Base-by-base conservation (phyloP, 2,888 invertebrate species). In the Scelioninae gen. 1 region DNA sequence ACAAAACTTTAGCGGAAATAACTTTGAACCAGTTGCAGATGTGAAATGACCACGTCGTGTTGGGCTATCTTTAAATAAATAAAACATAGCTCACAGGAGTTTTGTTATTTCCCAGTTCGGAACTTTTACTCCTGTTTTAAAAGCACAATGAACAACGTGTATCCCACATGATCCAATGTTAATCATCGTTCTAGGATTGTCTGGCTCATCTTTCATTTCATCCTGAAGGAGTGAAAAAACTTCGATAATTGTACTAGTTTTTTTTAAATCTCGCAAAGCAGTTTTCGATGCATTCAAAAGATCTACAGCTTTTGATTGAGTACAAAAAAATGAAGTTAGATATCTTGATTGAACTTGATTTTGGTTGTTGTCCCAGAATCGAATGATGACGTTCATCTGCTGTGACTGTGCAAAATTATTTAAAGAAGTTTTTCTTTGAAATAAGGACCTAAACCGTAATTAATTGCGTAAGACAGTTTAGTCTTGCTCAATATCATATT, bases 371-470 rank as follows among this genome's bases (percentile, higher is more conserved):
- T 87, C 79, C 87, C 86, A 89, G 62, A 82, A 88, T 40, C 87
- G 72, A 7, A 89, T 76, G 5, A 81, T 13, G 6, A 88, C 47
- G 53, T 89, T 88, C 87, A 89, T 89, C 82, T 88, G 87, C 45
- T 75, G 62, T n/a, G 47, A 58, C 51, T 86, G 84, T 10, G 82
- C 55, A 31, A 84, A 75, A 53, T 86, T 86, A 53, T 87, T 88
- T 7, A 88, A 69, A 62, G 9, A n/a, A 85, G 72, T 29, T 82
- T 47, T 13, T 43, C 13, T 13, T 79, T n/a, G 58, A 87, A 84
- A 63, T 80, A 75, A 10, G 68, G 79, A 23, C 71, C 83, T 43
- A 85, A 65, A 8, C 84, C 86, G 43, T 86, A 66, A 23, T 11
- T 66, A 4, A 58, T 58, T 0, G 31, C 29, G 32, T 66, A 75